phyloP scores from a whole-genome alignment of 2,113 vertebrate species.

The Hylia prasina region DNA sequence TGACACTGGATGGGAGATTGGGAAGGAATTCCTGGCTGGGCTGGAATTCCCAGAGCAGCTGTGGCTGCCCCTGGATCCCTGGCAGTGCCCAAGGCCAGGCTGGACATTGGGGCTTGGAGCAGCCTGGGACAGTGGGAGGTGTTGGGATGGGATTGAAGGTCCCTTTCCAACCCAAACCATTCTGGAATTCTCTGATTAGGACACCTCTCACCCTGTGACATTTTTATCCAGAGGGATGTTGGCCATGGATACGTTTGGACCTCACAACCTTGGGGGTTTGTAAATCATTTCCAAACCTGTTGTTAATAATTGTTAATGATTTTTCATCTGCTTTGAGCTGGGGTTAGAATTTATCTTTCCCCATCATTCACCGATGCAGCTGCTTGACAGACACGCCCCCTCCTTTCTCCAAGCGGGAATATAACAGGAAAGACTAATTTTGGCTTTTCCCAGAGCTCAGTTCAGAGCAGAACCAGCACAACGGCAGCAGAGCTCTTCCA shows the following conservation, averaged over 20 bases:
- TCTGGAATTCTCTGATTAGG: background rate
- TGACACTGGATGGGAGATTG: background rate
- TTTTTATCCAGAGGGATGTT: background rate
- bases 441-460: background rate
- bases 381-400: background rate
- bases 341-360: background rate
- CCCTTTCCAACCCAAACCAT: background rate
- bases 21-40: background rate
- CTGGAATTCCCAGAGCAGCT: background rate
- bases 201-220: background rate
- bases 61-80: background rate
- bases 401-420: background rate
- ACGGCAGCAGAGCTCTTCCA: background rate
- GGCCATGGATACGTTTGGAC: rapidly evolving
- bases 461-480: background rate
- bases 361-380: background rate
- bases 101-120: background rate
- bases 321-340: background rate
- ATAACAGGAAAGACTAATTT: background rate
- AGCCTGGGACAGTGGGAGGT: background rate
- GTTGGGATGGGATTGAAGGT: background rate
- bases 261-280: background rate
- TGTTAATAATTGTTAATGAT: no score
- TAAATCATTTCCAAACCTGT: background rate
- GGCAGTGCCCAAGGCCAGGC: background rate